These are phyloP conservation scores for Brachyhypopomus occidentalis DNA, from an alignment of 2,113 vertebrate genomes.

Conservation along the genomic window DNA sequence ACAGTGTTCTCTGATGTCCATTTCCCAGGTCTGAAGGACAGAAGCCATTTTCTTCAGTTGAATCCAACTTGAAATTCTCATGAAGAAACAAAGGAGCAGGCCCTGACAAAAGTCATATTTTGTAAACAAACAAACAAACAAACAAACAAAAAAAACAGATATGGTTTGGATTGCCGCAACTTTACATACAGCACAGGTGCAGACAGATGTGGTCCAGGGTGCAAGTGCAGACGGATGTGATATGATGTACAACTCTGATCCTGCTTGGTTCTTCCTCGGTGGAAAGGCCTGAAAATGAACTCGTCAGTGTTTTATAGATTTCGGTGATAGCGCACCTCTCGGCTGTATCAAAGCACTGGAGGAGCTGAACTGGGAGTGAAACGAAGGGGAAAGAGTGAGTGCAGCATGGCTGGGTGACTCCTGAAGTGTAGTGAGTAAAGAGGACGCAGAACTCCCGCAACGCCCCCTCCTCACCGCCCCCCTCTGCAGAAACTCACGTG, in stretches of 20 bases:
- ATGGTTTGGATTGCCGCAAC: not conserved
- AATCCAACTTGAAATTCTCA: not conserved
- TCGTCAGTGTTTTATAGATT: constrained; percentile 2
- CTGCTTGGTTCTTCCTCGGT: not conserved
- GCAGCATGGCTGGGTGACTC: constrained; percentile 41
- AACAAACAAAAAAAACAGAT: not conserved
- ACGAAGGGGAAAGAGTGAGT: constrained; percentile 40
- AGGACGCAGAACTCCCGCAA: constrained; percentile 51
- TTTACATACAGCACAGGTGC: not conserved
- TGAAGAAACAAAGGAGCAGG: not conserved
- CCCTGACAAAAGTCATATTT: not conserved
- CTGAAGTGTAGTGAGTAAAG: constrained; percentile 57
- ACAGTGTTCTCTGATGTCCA: constrained; percentile 6
- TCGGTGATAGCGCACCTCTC: not conserved
- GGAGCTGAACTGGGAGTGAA: constrained; percentile 15
- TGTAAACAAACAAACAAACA: not conserved
- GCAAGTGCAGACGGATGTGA: not conserved
- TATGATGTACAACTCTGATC: not conserved
- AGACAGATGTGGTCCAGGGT: not conserved
- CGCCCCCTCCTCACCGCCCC: constrained; percentile 45
- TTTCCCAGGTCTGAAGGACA: not conserved
- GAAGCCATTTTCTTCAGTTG: not conserved
- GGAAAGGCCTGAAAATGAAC: not conserved
- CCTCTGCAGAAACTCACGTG: constrained; percentile 34
- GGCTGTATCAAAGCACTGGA: constrained; percentile 4